Percentiles rank a stretch among this genome's conserved stretches.
Evolutionary conservation across 2,797 vertebrate species (phyloP).

Genomic region (Phrynocephalus guinanensis): DNA sequence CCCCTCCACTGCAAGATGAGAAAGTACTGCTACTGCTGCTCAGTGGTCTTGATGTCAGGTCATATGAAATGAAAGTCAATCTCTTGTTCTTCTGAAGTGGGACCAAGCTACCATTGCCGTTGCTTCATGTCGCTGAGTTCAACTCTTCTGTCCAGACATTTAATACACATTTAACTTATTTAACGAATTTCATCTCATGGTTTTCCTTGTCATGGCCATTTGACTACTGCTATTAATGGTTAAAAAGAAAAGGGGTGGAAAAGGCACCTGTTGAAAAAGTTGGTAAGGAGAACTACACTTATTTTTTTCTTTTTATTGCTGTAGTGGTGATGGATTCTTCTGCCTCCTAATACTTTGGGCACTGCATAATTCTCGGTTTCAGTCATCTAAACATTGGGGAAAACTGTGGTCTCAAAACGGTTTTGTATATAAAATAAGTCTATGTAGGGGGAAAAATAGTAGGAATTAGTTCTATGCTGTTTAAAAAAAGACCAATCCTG

Average conservation of each 20-base stretch:
- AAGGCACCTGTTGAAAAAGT: constrained; percentile 58
- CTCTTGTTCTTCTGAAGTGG: constrained; percentile 73
- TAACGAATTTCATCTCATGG: constrained; percentile 83
- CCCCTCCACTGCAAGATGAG: constrained; percentile 28
- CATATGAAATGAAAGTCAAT: constrained; percentile 44
- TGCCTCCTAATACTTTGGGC: constrained; percentile 72
- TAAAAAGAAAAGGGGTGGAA: constrained; percentile 45
- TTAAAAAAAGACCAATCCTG: constrained; percentile 86
- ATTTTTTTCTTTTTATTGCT: constrained; percentile 75
- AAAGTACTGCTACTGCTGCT: not conserved
- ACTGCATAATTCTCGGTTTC: constrained; percentile 75
- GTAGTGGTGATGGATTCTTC: constrained; percentile 75
- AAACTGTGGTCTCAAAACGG: constrained; percentile 81
- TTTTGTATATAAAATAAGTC: constrained; percentile 87
- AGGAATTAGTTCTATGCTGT: constrained; percentile 90
- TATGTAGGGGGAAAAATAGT: constrained; percentile 83
- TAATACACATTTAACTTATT: constrained; percentile 81
- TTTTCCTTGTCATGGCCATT: constrained; percentile 73
- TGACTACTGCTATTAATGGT: constrained; percentile 55
- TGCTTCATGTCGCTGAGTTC: constrained; percentile 71
- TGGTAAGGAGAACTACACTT: constrained; percentile 70
- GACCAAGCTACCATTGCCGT: constrained; percentile 75
- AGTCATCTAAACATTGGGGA: constrained; percentile 63
- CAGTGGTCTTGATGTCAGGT: constrained; percentile 37
- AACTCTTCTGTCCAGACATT: constrained; percentile 71